Base-by-base conservation (phyloP, 2,888 invertebrate species). In the Brachyptera putata region DNA sequence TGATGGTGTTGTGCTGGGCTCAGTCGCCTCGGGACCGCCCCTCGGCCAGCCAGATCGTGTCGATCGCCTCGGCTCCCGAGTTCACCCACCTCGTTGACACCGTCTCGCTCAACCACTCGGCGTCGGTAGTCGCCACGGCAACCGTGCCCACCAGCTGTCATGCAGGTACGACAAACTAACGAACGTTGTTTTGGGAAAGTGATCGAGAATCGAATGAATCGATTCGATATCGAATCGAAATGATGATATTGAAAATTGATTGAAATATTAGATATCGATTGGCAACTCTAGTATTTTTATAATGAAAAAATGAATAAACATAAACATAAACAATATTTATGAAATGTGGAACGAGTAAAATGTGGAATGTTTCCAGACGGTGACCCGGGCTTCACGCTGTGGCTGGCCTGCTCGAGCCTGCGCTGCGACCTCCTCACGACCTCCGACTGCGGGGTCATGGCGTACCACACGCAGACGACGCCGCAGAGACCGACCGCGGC, bases 1-100 rank as follows among this genome's bases (percentile, higher is more conserved):
- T 94, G 55, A 96, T 99, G 95, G 91, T 94, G 0, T 81, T 93
- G 7, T 97, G 97, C 74, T 99, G 98, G 99, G 85, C 91, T 13
- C 93, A 94, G 58, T 82, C 87, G 65, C 88, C 89, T 0, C 73
- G 84, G 70, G 87, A 89, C 70, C 83, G 99, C 5, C 98, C 98
- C 0, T 91, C 95, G 0, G 95, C 97, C 3, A 92, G 92, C 68
- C 95, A 96, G 73, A 88, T 96, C 24, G 94, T 95, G n/a, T 89
- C 89, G 1, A 89, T 95, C 63, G 88, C 91, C 0, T 86, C 89
- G 1, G 93, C 94, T 1, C 95, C 97, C 0, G 97, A 98, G 79
- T 95, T 91, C 76, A 87, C 87, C n/a, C 91, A 92, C 74, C 77
- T 95, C 36, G 77, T 87, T 56, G 93, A 94, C 72, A 85, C 90